Evolutionary conservation across 2,797 vertebrate genomes (phyloP), one percentile per base, ranked within the genome.

Genomic region (Danio tinwini): DNA sequence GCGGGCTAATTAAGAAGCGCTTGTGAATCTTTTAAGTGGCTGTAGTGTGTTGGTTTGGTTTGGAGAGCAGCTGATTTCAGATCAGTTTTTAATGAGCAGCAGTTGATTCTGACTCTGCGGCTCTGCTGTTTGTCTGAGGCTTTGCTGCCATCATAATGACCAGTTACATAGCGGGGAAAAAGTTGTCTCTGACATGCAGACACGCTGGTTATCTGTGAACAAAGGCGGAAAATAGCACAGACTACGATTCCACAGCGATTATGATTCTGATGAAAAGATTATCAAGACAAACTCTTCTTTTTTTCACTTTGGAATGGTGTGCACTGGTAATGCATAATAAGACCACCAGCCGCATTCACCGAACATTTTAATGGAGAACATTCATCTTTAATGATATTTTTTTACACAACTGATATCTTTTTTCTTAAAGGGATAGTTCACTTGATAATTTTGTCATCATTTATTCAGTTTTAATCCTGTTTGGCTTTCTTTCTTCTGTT

Each of bases 31-130:
- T 42, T n/a, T 40, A 71, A 64, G 49, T 52, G 58, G 56, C 52
- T 59, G 19, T 76, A 55, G 70, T 76, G 21, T 62, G 45, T 44
- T 65, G 19, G 21, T 76, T 76, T 76, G 29, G 21, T 76, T 81
- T 40, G 39, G 55, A 76, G 21, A 50, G 45, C 64, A 61, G 78
- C 53, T 29, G 29, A 29, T 29, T 1, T 29, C 29, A 29, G 29
- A 29, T 29, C 29, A 29, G 52, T 47, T 71, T 76, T 76, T 82
- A 76, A 77, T 82, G 67, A 77, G 56, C 47, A 11, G 5, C 6
- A 12, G 37, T 29, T 29, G 29, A 29, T 29, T 29, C 58, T 17
- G n/a, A 14, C 45, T 52, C 13, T 11, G 63, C 17, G 56, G 1
- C 45, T 52, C 13, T 11, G 63, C 37, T 47, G 1, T 45, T 70